Base-by-base conservation (phyloP, 2,888 invertebrate species). In the Fragum whitleyi region DNA sequence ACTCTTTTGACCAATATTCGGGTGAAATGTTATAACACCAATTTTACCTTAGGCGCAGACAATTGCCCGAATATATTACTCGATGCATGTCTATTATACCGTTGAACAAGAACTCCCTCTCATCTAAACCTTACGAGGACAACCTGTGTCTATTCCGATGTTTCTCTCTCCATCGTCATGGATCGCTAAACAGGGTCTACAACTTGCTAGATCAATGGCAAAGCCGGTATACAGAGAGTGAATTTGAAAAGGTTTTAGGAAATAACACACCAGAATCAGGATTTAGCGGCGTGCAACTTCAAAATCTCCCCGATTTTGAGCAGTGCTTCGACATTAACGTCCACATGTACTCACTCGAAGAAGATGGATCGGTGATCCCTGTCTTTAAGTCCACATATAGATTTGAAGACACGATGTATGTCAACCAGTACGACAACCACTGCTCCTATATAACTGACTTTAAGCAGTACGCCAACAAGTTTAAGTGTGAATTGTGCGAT, bases 361-460 rank as follows among this genome's bases (percentile, higher is more conserved):
- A 75, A 71, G 69, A 75, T 53, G 76, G 68, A 6, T 26, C 42
- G 16, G 74, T 47, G 19, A 28, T 70, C 7, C 59, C 39, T 11
- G 61, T 72, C n/a, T 79, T 69, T 42, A 75, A 79, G 36, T 78
- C 78, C 36, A 73, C 55, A 32, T 67, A 53, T 0, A 55, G 74
- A 16, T 70, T 62, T 29, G 55, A 36, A 47, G 67, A 69, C 29
- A 79, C 79, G 1, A 69, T 79, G 70, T 78, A 78, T 61, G 70
- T 78, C 51, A 77, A 73, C 55, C 74, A 57, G 55, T 47, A 39
- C 62, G 72, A 79, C n/a, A 79, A 79, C 47, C 79, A 79, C 55
- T 72, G 65, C 39, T 75, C 75, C 9, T 75, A 79, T 28, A 29
- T 79, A 3, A 65, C 65, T 11, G 67, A 74, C 29, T 75, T 79